Base-by-base conservation (phyloP, 2,113 vertebrate genomes). In the Myotis davidii region DNA sequence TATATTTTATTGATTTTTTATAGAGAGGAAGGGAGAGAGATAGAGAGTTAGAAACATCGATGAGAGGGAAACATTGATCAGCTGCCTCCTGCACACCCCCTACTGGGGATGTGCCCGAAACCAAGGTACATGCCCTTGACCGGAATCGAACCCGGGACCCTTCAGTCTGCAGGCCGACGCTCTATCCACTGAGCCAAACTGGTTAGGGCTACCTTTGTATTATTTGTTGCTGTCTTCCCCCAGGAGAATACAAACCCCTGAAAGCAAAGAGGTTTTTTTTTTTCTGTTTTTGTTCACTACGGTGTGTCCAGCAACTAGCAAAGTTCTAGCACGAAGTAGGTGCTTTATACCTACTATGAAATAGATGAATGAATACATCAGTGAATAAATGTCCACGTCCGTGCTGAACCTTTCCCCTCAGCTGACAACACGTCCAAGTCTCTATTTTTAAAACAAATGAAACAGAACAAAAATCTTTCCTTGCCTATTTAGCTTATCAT, bases 371-470 rank as follows among this genome's bases (percentile, higher is more conserved):
- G 91, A 42, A 42, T 8, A 9, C 29, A 42, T 23, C 21, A 42
- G 32, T 29, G 16, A 78, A 34, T 42, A 34, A 50, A 45, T 10
- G 12, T 5, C 5, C 25, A 69, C 27, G 29, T 65, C 2, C 10
- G 10, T 17, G 27, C 29, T 0, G 0, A 34, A 20, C 72, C 29
- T 73, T 37, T 21, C 52, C 17, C 45, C 20, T 65, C 9, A 6
- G 34, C 16, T 45, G 29, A 37, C 16, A 65, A 65, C 10, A 50
- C 7, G 8, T n/a, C 65, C 32, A 25, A 50, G 32, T 3, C 7
- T 83, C 76, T 83, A 37, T 25, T 29, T 90, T 83, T 27, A 83
- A 77, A 91, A 87, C 20, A 45, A 93, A 93, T 18, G 5, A 78
- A 79, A 78, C 34, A 78, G 48, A 86, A 65, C 32, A 72, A 56